phyloP scores from a whole-genome alignment of 23 tunicate genomes.

The Clavelina lepadiformis region DNA sequence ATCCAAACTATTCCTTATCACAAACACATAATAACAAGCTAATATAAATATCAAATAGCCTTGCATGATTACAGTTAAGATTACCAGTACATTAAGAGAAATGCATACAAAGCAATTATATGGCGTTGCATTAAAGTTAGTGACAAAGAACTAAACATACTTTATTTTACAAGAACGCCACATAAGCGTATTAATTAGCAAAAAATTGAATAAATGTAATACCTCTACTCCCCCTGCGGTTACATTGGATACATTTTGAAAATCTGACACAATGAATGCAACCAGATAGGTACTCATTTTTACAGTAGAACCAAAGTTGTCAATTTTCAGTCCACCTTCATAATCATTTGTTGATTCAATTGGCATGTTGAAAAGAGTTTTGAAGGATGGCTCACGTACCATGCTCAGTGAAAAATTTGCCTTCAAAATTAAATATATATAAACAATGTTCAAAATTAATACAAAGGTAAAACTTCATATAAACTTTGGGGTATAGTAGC shows the following conservation, averaged over 20 bases:
- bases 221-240: conserved; percentile 38
- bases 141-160: too few species aligned
- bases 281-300: conserved; percentile 89
- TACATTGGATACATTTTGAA: conserved; percentile 24
- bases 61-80: too few species aligned
- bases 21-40: too few species aligned
- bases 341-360: not conserved
- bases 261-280: conserved; percentile 72
- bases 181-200: too few species aligned
- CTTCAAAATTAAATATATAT: conserved; percentile 9
- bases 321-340: conserved; percentile 14
- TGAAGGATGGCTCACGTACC: conserved; percentile 32
- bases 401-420: conserved; percentile 58
- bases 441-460: conserved; percentile 1
- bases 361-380: conserved; percentile 84
- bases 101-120: too few species aligned
- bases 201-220: too few species aligned
- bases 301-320: conserved; percentile 31
- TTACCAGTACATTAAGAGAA: too few species aligned
- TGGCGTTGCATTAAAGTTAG: too few species aligned
- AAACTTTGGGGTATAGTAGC: not conserved
- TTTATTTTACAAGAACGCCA: too few species aligned
- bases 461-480: not conserved
- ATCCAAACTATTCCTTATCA: not conserved
- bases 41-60: too few species aligned